Evolutionary conservation across 2,113 vertebrate genomes (phyloP), one percentile per base, ranked within the genome.

Genomic region (Cardinalis cardinalis): DNA sequence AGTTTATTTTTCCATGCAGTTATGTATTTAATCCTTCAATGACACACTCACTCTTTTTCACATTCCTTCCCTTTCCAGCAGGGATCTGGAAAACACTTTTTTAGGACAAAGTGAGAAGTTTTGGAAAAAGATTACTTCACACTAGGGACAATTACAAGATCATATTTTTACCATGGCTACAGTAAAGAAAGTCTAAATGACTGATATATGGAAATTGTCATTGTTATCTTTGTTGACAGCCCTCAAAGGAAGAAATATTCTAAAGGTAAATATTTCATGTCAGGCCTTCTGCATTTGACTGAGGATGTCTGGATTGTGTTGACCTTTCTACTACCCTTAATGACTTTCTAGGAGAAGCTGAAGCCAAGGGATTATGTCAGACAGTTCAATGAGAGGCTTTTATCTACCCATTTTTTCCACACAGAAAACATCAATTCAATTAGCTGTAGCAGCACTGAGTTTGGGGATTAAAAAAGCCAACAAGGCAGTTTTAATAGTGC

Each of bases 321-420:
- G 87, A 90, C 66, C 78, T 76, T 89, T 80, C 78, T 65, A 19
- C 26, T 34, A 51, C 55, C 68, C 63, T 65, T 76, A 91, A 76
- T 51, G n/a, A 82, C 52, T 82, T 92, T 72, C 53, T 82, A 90
- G 78, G 74, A 89, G 59, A 59, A 76, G 84, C 29, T 87, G 87
- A 87, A 89, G 55, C 26, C 34, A 73, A 76, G 51, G 46, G 78
- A 85, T 92, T 76, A 76, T 79, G 34, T 64, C 0, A 2, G 49
- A 69, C n/a, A 65, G 66, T 41, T 79, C 92, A 79, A 53, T 94
- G 70, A 65, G 46, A 85, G 59, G 41, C 78, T 82, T 83, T 80
- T 80, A 63, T 86, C 72, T 55, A 61, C 36, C 25, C 32, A 9
- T 73, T 82, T 91, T 89, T 87, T 70, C 44, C 63, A 56, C 41